Percentiles rank a stretch among this genome's conserved stretches.
These are phyloP conservation scores for Drosophila hamatofila DNA, from an alignment of 2,888 invertebrate genomes.

Conservation along the genomic window DNA sequence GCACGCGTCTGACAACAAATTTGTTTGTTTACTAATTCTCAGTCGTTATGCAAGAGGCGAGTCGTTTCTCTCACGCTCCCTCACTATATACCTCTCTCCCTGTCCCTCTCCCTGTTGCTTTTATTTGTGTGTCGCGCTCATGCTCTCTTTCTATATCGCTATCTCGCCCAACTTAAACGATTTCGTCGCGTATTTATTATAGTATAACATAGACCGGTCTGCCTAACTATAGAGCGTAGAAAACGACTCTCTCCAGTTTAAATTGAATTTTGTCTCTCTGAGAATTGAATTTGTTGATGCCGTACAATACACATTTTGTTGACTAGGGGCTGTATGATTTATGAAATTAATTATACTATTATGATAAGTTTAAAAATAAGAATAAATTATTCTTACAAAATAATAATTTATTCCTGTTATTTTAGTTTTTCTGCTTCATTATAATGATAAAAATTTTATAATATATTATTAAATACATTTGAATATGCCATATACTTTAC, in stretches of 20 bases:
- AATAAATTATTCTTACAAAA: not conserved
- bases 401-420: not conserved
- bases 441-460: too few relatives aligned
- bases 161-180: not conserved
- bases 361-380: not conserved
- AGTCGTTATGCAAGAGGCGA: constrained; percentile 46
- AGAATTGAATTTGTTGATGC: not conserved
- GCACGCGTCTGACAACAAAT: constrained; percentile 24
- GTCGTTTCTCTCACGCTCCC: not conserved
- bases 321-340: not conserved
- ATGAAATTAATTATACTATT: not conserved
- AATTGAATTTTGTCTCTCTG: not conserved
- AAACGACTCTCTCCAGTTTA: not conserved
- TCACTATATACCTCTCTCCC: not conserved
- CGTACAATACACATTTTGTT: not conserved
- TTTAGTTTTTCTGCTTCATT: not conserved
- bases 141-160: not conserved
- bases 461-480: too few relatives aligned
- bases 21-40: constrained; percentile 48
- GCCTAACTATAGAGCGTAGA: constrained; percentile 31
- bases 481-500: not conserved
- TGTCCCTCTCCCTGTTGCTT: not conserved
- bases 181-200: not conserved
- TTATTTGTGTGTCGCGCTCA: not conserved
- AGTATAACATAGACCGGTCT: not conserved